Percentiles rank a stretch among this genome's conserved stretches.
Evolutionary conservation across 23 tunicate species (phyloP).

Genomic region (Styela plicata): DNA sequence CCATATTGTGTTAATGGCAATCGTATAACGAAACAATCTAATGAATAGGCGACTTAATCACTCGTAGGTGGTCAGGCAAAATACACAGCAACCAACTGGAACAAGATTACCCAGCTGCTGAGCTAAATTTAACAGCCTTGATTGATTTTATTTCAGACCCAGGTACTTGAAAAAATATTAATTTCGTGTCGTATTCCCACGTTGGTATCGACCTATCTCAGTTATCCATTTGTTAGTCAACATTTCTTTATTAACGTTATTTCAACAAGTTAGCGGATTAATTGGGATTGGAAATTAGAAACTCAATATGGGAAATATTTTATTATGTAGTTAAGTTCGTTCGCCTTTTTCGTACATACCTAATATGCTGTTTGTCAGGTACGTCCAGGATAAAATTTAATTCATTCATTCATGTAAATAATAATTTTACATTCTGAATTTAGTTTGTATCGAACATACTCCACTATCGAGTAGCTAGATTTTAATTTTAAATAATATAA

Average conservation of each 20-base stretch:
- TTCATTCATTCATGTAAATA: too few relatives aligned
- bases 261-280: background rate
- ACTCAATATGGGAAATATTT: too few relatives aligned
- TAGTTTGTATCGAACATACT: too few relatives aligned
- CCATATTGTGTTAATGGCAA: constrained; percentile 28
- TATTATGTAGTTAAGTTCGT: too few relatives aligned
- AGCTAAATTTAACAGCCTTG: background rate
- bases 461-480: too few relatives aligned
- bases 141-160: background rate
- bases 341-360: too few relatives aligned
- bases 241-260: background rate
- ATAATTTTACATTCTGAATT: too few relatives aligned
- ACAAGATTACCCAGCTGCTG: background rate
- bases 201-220: background rate
- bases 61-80: background rate
- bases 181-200: background rate
- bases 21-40: constrained; percentile 3
- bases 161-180: background rate
- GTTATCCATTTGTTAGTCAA: background rate
- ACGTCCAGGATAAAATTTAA: too few relatives aligned
- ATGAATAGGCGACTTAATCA: background rate
- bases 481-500: too few relatives aligned
- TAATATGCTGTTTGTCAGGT: too few relatives aligned
- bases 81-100: background rate
- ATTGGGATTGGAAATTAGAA: too few relatives aligned